Base-by-base conservation (phyloP, 2,797 vertebrate genomes). In the Parambassis ranga region DNA sequence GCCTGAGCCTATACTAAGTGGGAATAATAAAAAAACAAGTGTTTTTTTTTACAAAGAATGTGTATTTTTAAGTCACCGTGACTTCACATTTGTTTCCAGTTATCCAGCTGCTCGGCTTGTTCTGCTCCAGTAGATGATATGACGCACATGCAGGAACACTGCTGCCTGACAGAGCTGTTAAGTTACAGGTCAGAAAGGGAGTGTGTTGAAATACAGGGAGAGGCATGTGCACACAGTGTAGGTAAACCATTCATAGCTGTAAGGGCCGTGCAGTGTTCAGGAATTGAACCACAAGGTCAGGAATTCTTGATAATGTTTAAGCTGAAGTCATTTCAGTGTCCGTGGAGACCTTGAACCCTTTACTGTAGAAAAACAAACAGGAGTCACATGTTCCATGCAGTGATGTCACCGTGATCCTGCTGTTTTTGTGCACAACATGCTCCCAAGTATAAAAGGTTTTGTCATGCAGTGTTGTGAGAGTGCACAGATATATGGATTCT, bases 211-310 rank as follows among this genome's bases (percentile, higher is more conserved):
- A 71, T 51, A 19, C 8, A 22, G 18, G 32, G 27, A n/a, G 35
- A 20, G 13, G 32, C n/a, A 1, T 7, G 16, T 27, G 4, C 35
- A 28, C 22, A 62, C 10, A 30, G 48, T 7, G n/a, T 16, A 36
- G 14, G 26, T 39, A 15, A 31, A 52, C 7, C 28, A 44, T 19
- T 60, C 13, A 31, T 33, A 37, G 31, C 42, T 65, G 32, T 8
- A 2, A 56, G 22, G 28, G 27, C 15, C 39, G 28, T 35, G 8
- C 9, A 28, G n/a, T 53, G 42, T 32, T 33, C 31, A 47, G 16
- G 13, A 43, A 35, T 4, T 15, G 19, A 47, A 53, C 24, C 48
- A 58, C 20, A 33, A 60, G 65, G 67, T 71, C 42, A 47, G 53
- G 44, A 61, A 39, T 43, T 52, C 8, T 15, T 52, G 19, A 36